These are phyloP conservation scores for Hydractinia symbiolongicarpus DNA, from an alignment of 30 jellyfish, hydroid and myxozoan species.

Conservation along the genomic window DNA sequence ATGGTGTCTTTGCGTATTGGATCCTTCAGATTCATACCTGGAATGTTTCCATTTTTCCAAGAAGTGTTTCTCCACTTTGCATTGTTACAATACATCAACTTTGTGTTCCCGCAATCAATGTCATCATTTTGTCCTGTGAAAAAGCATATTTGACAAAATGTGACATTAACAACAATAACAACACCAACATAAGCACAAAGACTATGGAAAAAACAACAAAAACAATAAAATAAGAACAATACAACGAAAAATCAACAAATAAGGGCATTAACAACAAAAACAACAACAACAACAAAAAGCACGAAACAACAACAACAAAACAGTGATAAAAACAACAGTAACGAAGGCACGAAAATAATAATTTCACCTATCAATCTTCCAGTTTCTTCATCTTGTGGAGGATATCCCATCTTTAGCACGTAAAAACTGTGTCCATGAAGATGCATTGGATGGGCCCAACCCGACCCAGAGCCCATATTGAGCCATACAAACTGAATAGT, in stretches of 20 bases:
- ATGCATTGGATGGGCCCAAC: slow-evolving; percentile 94
- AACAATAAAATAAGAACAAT: not conserved
- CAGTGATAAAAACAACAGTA: not conserved
- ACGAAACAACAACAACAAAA: not conserved
- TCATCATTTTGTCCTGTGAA: slow-evolving; percentile 59
- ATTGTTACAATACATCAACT: slow-evolving; percentile 61
- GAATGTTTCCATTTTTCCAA: slow-evolving; percentile 68
- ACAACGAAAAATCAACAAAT: not conserved
- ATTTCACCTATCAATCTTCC: slow-evolving; percentile 40
- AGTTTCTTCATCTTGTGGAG: slow-evolving; percentile 51
- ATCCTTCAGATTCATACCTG: slow-evolving; percentile 69
- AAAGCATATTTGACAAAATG: not conserved
- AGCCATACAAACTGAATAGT: slow-evolving; percentile 74
- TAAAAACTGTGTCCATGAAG: slow-evolving; percentile 89
- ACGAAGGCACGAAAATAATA: not conserved
- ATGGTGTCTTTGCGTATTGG: slow-evolving; percentile 92
- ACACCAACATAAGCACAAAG: not conserved
- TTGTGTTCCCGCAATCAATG: slow-evolving; percentile 76
- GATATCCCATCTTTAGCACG: slow-evolving; percentile 73
- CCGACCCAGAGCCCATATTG: slow-evolving; percentile 57
- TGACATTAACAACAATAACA: not conserved
- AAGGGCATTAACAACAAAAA: not conserved
- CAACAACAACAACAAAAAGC: not conserved
- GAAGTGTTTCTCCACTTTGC: slow-evolving; percentile 61
- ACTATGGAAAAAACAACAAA: not conserved